Percentiles rank a stretch among this genome's conserved stretches.
Conservation (phyloP, 1,140 invertebrate species). For the Galleria mellonella region DNA sequence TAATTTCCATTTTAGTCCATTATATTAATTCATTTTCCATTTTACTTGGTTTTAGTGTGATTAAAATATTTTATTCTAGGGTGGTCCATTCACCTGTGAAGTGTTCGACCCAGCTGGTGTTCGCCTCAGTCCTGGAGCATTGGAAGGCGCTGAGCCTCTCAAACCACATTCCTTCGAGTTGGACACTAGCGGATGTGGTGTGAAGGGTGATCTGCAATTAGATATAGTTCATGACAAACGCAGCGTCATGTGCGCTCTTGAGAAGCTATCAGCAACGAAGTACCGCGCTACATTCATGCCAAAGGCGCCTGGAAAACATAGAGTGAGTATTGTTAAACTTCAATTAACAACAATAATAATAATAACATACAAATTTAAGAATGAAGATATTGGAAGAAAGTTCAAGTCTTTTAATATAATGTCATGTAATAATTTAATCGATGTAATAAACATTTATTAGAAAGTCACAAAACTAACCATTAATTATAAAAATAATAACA, state of each 20-base stretch:
- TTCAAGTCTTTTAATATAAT: too few species aligned
- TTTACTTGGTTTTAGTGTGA: too few species aligned
- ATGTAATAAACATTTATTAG: too few species aligned
- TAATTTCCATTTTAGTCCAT: too few species aligned
- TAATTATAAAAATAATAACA: too few species aligned
- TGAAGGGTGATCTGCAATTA: conserved; percentile 90
- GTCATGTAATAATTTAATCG: too few species aligned
- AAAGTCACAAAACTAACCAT: too few species aligned
- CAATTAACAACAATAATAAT: too few species aligned
- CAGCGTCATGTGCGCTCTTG: conserved; percentile 88
- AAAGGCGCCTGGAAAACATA: conserved; percentile 91
- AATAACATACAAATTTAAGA: too few species aligned
- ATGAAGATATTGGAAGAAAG: too few species aligned
- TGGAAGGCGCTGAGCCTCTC: conserved; percentile 85
- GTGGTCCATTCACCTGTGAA: conserved; percentile 97
- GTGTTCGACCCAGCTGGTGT: conserved; percentile 96
- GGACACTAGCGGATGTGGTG: conserved; percentile 85
- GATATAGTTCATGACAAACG: conserved; percentile 91
- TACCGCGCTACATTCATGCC: conserved; percentile 94
- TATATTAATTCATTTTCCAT: too few species aligned
- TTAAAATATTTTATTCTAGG: conserved; percentile 71
- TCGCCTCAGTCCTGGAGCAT: conserved; percentile 78
- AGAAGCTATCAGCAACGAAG: conserved; percentile 86
- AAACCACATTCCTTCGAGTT: conserved; percentile 85
- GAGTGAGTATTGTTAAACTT: conserved; percentile 75